Base-by-base conservation (phyloP, 2,797 vertebrate genomes). In the Hyperoplus immaculatus region DNA sequence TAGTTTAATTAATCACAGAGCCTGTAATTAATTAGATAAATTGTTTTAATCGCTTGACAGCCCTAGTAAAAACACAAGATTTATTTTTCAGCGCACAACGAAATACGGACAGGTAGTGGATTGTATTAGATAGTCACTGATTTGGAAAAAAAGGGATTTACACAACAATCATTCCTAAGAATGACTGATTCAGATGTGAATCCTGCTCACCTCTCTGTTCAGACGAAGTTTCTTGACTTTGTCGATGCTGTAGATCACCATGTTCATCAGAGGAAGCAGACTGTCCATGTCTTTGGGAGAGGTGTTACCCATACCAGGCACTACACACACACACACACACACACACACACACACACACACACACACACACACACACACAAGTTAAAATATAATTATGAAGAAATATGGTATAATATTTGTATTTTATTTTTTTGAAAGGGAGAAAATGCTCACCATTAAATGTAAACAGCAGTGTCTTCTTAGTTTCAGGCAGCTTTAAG, bases 281-380 rank as follows among this genome's bases (percentile, higher is more conserved):
- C 95, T 77, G 78, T 99, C 98, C 98, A 99, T 99, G 93, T 99
- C 98, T 96, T 97, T 99, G 93, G 97, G 98, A 94, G 97, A 98
- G 51, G 98, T 99, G 92, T 99, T 99, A 94, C 98, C 98, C 95
- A 95, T 97, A 73, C 98, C 98, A 97, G 98, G 98, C 95, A 99
- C 98, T 99, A 43, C 0, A 47, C 15, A 66, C 50, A 58, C 38
- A 41, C 6, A 58, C 90, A 47, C 47, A 49, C 47, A 49, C 13
- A 77, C 72, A 50, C 36, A 29, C 29, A 29, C 29, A 29, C 29
- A 43, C 0, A 67, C 2, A 83, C 41, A 84, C 47, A 85, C 2
- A 87, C 1, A 71, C 13, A 46, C 47, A 78, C 4, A 47, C 15
- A 66, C 50, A 64, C 4, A 39, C 5, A 66, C n/a, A 0, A 42